Percentiles rank a stretch among this genome's conserved stretches.
Evolutionary conservation across 2,888 invertebrate genomes (phyloP).

Genomic region (Rotaria socialis): DNA sequence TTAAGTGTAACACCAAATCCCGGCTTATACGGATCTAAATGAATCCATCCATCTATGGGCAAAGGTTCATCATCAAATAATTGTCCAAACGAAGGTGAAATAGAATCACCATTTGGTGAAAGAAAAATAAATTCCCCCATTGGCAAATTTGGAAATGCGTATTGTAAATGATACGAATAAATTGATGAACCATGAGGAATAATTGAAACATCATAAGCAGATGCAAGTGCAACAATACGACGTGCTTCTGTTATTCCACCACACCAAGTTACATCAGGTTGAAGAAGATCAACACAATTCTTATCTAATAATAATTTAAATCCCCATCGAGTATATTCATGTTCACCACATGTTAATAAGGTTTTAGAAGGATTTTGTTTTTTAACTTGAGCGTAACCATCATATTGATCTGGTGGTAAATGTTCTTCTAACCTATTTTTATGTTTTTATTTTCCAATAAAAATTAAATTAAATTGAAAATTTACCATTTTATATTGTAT

Average conservation of each 20-base stretch:
- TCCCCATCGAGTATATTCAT: slow-evolving; percentile 56
- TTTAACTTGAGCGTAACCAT: slow-evolving; percentile 50
- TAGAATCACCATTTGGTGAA: slow-evolving; percentile 52
- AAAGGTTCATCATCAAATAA: slow-evolving; percentile 55
- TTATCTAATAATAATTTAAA: slow-evolving; percentile 53
- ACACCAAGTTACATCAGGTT: slow-evolving; percentile 57
- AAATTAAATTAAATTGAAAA: background rate
- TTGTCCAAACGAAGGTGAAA: slow-evolving; percentile 56
- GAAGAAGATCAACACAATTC: slow-evolving; percentile 55
- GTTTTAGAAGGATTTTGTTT: slow-evolving; percentile 51
- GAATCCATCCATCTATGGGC: slow-evolving; percentile 54
- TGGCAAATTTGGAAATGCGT: slow-evolving; percentile 55
- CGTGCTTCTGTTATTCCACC: slow-evolving; percentile 57
- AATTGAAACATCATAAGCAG: slow-evolving; percentile 53
- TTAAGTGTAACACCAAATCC: slow-evolving; percentile 55
- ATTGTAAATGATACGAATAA: slow-evolving; percentile 56
- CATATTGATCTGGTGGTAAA: slow-evolving; percentile 55
- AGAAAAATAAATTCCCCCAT: slow-evolving; percentile 56
- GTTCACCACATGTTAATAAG: slow-evolving; percentile 55
- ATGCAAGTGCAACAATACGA: slow-evolving; percentile 54
- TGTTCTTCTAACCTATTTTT: slow-evolving; percentile 56
- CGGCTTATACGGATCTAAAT: slow-evolving; percentile 52
- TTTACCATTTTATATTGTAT: background rate
- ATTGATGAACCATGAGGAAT: slow-evolving; percentile 57
- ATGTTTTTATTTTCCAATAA: too few relatives aligned